Conservation (phyloP, 2,113 vertebrate species). For the Otolemur garnettii region DNA sequence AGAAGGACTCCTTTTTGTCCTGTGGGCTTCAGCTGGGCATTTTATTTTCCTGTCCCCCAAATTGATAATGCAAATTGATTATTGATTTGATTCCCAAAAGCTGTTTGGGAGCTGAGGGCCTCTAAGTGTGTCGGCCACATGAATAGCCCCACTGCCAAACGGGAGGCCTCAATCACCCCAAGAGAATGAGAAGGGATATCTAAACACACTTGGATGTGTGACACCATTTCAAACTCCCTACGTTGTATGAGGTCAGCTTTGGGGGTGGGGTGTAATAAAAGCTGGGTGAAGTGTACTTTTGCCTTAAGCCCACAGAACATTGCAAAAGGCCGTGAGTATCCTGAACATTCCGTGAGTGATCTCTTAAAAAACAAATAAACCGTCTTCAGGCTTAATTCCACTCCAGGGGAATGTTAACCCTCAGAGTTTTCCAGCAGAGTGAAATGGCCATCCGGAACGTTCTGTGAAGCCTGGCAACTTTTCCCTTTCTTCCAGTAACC, state of each 20-base stretch:
- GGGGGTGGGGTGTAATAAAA: constrained; percentile 58
- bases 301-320: constrained; percentile 74
- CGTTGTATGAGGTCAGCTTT: background rate
- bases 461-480: background rate
- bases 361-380: constrained; percentile 74
- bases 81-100: background rate
- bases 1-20: background rate
- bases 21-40: background rate
- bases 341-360: constrained; percentile 59
- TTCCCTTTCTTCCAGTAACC: constrained; percentile 15
- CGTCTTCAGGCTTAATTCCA: constrained; percentile 68
- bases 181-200: background rate
- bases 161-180: background rate
- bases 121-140: fast-evolving
- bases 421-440: background rate
- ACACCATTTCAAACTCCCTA: constrained; percentile 70
- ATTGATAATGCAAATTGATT: background rate
- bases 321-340: constrained; percentile 68
- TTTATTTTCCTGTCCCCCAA: background rate
- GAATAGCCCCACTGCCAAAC: background rate
- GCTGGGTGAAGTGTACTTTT: constrained; percentile 57
- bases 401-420: constrained; percentile 56
- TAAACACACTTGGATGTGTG: constrained; percentile 28
- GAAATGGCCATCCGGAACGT: background rate
- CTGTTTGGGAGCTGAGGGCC: background rate